These are phyloP conservation scores for Coboldia fuscipes DNA, from an alignment of 1,140 invertebrate species.

Conservation along the genomic window DNA sequence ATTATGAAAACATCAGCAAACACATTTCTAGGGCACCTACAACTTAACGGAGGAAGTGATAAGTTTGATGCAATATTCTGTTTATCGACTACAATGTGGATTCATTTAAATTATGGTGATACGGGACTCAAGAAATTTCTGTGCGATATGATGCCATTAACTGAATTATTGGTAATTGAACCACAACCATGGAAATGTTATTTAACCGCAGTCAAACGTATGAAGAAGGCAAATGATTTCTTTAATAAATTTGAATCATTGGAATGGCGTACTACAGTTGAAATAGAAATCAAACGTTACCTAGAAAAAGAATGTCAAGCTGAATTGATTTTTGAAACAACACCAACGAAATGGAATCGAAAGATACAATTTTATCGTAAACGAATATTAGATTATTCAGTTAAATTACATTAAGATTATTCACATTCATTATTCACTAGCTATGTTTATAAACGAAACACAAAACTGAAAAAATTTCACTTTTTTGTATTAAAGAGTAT, in stretches of 20 bases:
- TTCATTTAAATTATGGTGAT: conserved; percentile 64
- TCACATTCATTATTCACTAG: too few species aligned
- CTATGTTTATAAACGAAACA: too few species aligned
- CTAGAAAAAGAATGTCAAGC: conserved; percentile 26
- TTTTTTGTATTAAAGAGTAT: too few species aligned
- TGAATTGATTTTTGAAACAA: conserved; percentile 29
- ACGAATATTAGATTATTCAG: too few species aligned
- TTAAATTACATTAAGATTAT: too few species aligned
- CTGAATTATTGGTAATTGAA: conserved; percentile 44
- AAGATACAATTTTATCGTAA: conserved; percentile 24
- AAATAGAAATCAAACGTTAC: conserved; percentile 32
- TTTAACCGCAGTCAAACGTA: conserved; percentile 40
- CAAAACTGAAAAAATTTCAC: too few species aligned
- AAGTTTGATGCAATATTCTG: conserved; percentile 51
- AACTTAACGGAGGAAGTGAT: conserved; percentile 12
- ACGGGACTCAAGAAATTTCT: conserved; percentile 36
- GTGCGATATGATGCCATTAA: conserved; percentile 24
- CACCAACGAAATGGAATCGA: conserved; percentile 40
- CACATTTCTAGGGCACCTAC: conserved; percentile 19
- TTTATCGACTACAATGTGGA: conserved; percentile 75
- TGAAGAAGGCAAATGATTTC: conserved; percentile 32
- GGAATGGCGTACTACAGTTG: conserved; percentile 34
- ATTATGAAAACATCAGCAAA: conserved; percentile 27
- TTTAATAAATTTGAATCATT: conserved; percentile 36
- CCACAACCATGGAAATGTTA: conserved; percentile 70